Base-by-base conservation (phyloP, 2,797 vertebrate species). In the Lophius americanus region DNA sequence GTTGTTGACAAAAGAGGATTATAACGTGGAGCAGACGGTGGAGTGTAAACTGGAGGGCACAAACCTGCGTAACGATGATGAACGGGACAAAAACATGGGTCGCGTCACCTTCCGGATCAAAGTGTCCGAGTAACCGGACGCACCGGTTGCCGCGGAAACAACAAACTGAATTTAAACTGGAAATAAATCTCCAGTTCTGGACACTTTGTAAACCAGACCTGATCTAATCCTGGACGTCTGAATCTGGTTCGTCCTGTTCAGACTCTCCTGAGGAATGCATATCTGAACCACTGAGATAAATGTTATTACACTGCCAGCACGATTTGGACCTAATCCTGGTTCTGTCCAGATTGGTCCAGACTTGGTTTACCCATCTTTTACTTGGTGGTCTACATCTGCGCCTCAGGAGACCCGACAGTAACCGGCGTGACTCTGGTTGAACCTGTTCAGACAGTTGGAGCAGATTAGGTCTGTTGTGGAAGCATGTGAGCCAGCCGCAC, bases 71-170 rank as follows among this genome's bases (percentile, higher is more conserved):
- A 96, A 95, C 42, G 51, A 93, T 14, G 94, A 96, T 50, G 96
- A 96, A 0, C 94, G 96, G 14, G 97, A 98, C 94, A 97, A 96
- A 92, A 96, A 94, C 88, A 86, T 96, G 89, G 96, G 96, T 79
- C 95, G 96, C 12, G 91, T 97, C 84, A 86, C 79, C 51, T 98
- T 98, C 91, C 94, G 94, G 87, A 81, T 98, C 79, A 85, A 70
- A 71, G 91, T 95, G 76, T 84, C 60, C 36, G 90, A 95, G 84
- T 97, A 96, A 91, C 68, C 49, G 48, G 64, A 82, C 9, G 4
- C 32, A 7, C 2, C 7, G 0, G 35, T 60, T 52, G 7, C 59
- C 49, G 64, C 38, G 66, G 53, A 70, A 5, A 68, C 42, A 52
- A 61, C n/a, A 44, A 32, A 54, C 48, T 76, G 14, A 57, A 7